Percentiles rank a stretch among this genome's conserved stretches.
Evolutionary conservation across 2,888 invertebrate genomes (phyloP).

Genomic region (Zaprionus lineosus): DNA sequence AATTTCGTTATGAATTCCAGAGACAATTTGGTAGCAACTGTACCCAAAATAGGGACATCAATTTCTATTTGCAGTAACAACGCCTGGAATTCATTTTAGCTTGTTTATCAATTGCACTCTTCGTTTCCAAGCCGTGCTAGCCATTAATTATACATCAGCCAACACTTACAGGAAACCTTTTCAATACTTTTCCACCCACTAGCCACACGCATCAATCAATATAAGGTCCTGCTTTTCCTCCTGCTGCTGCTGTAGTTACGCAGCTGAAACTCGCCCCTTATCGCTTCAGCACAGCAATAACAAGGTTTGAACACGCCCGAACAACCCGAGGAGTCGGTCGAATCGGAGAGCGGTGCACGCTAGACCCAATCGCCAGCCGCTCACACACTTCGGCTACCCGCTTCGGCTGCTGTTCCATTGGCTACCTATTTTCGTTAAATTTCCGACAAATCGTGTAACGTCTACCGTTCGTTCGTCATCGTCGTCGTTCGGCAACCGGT

Average conservation of each 20-base stretch:
- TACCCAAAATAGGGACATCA: conserved; percentile 6
- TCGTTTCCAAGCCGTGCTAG: not conserved
- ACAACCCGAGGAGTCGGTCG: conserved; percentile 35
- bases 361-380: conserved; percentile 16
- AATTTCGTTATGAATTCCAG: not conserved
- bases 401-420: conserved; percentile 37
- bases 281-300: conserved; percentile 5
- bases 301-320: conserved; percentile 28
- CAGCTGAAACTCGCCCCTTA: conserved; percentile 45
- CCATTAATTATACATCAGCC: conserved; percentile 21
- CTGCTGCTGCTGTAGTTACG: conserved; percentile 6
- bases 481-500: conserved; percentile 47
- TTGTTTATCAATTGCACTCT: not conserved
- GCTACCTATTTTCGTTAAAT: conserved; percentile 34
- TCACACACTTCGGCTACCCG: conserved; percentile 28
- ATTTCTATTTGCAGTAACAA: not conserved
- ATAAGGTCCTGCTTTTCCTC: conserved; percentile 6
- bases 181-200: conserved; percentile 14
- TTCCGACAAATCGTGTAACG: conserved; percentile 39
- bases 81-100: not conserved
- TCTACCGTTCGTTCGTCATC: not conserved
- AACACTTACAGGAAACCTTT: not conserved
- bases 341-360: conserved; percentile 18
- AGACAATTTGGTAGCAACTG: conserved; percentile 17
- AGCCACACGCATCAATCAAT: conserved; percentile 42